phyloP scores from a whole-genome alignment of 1,140 invertebrate species.

The Drosophila guanche region DNA sequence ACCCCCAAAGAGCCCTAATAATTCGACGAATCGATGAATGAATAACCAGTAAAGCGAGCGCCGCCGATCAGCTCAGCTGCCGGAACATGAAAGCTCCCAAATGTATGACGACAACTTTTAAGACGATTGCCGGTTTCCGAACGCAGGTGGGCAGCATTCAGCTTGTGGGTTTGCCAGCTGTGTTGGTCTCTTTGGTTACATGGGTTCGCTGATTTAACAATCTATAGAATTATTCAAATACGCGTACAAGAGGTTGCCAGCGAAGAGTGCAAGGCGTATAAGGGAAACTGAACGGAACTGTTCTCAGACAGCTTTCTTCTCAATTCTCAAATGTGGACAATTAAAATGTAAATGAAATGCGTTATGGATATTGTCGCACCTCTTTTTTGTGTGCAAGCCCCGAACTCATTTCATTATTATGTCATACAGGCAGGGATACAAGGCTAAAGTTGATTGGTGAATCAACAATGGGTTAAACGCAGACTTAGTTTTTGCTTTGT shows the following conservation, averaged over 20 bases:
- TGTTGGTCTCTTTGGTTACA: constrained; percentile 21
- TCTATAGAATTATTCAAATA: constrained; percentile 32
- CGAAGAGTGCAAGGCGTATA: neutral
- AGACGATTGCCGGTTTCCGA: constrained; percentile 62
- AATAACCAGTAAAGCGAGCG: constrained; percentile 44
- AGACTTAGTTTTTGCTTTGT: constrained; percentile 24
- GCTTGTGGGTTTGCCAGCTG: constrained; percentile 37
- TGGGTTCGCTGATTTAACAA: constrained; percentile 32
- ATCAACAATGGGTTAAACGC: constrained; percentile 29
- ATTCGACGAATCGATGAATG: constrained; percentile 52
- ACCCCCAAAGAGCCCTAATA: constrained; percentile 24
- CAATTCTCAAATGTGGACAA: too few relatives aligned
- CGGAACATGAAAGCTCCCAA: constrained; percentile 70
- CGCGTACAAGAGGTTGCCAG: neutral
- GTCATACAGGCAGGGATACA: constrained; percentile 1
- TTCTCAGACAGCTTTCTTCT: neutral
- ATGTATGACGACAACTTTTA: constrained; percentile 72
- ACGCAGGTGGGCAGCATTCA: constrained; percentile 62
- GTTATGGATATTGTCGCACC: too few relatives aligned
- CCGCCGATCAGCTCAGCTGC: constrained; percentile 40
- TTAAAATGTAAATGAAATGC: too few relatives aligned
- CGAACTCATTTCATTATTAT: constrained; percentile 12
- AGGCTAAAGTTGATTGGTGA: neutral
- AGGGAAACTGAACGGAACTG: neutral
- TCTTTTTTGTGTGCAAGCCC: neutral